phyloP scores from a whole-genome alignment of 2,888 invertebrate genomes.

The Alcis repandata region DNA sequence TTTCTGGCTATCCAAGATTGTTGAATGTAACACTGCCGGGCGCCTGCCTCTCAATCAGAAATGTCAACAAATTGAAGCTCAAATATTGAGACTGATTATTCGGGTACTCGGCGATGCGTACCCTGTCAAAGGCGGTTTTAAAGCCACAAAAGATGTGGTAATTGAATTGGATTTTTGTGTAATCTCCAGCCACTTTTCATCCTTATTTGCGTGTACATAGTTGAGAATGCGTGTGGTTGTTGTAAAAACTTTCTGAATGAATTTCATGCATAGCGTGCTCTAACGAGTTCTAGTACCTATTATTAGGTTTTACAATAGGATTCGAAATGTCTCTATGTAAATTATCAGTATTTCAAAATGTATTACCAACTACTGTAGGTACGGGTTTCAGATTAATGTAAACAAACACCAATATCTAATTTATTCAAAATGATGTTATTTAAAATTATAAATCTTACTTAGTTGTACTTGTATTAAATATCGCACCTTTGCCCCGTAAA shows the following conservation, averaged over 20 bases:
- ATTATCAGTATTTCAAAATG: neutral
- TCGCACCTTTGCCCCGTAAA: conserved; percentile 21
- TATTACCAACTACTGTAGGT: conserved; percentile 1
- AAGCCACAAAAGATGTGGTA: conserved; percentile 79
- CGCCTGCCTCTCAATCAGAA: conserved; percentile 70
- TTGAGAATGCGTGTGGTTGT: conserved; percentile 52
- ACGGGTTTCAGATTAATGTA: neutral
- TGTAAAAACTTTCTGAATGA: conserved; percentile 15
- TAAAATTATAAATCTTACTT: conserved; percentile 15
- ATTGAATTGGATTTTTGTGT: conserved; percentile 80
- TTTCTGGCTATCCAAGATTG: conserved; percentile 62
- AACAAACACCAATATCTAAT: conserved; percentile 18
- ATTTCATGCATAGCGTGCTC: neutral
- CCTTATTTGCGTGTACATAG: conserved; percentile 62
- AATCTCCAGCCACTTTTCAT: conserved; percentile 74
- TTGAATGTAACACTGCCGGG: conserved; percentile 73
- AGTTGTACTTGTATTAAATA: conserved; percentile 27
- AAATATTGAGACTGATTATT: conserved; percentile 83
- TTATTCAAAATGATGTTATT: conserved; percentile 3
- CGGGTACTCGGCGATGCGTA: conserved; percentile 59
- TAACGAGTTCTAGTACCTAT: neutral
- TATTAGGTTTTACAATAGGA: neutral
- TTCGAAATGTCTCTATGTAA: neutral
- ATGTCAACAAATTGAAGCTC: conserved; percentile 78
- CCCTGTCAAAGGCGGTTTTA: conserved; percentile 80